Conservation (phyloP, 2,797 vertebrate genomes). For the Chrosomus eos region DNA sequence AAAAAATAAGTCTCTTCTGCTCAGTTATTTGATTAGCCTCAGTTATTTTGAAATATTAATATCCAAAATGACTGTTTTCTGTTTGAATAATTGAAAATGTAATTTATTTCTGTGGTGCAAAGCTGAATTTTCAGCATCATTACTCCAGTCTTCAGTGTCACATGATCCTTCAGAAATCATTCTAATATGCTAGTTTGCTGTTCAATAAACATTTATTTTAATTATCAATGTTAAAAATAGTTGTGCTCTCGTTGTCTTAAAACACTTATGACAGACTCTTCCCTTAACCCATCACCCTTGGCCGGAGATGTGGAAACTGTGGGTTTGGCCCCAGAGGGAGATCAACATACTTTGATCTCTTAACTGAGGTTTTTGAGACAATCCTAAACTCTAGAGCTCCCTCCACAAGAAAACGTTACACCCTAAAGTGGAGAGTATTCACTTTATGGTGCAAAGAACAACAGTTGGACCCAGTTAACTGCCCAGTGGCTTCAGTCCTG, state of each 20-base stretch:
- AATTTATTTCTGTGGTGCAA: too few relatives aligned
- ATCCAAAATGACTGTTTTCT: too few relatives aligned
- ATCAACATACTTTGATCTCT: not conserved
- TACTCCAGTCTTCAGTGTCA: not conserved
- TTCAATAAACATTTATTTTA: not conserved
- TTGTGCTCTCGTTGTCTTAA: not conserved
- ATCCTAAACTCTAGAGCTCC: not conserved
- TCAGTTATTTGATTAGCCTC: too few relatives aligned
- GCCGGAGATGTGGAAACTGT: not conserved
- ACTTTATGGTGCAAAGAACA: too few relatives aligned
- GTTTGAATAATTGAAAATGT: too few relatives aligned
- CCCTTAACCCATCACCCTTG: not conserved
- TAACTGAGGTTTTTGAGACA: not conserved
- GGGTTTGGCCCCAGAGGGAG: not conserved
- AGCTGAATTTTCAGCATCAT: not conserved
- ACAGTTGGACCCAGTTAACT: too few relatives aligned
- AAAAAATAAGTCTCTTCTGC: too few relatives aligned
- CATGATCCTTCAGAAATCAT: not conserved
- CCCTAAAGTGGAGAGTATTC: too few relatives aligned
- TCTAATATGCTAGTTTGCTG: not conserved
- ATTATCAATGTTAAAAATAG: not conserved
- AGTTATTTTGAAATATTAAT: too few relatives aligned
- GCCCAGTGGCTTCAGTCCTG: not conserved
- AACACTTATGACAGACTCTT: not conserved
- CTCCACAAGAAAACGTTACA: not conserved